phyloP scores from a whole-genome alignment of 1,140 invertebrate genomes.

The Bombus breviceps region DNA sequence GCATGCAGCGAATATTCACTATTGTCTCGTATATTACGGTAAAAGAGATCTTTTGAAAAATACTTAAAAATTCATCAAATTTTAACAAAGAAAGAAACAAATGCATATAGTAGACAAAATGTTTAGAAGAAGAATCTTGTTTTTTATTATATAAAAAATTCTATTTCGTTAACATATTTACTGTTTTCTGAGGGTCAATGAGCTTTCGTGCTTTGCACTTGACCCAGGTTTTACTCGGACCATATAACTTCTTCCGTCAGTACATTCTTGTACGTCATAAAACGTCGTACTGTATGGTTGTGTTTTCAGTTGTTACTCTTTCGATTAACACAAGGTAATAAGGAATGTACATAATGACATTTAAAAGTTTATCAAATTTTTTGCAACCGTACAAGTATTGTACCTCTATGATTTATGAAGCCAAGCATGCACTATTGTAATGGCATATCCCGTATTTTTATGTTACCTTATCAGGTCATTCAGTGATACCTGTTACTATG shows the following conservation, averaged over 20 bases:
- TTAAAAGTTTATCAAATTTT: background rate
- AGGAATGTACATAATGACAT: background rate
- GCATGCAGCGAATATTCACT: background rate
- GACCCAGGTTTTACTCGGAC: background rate
- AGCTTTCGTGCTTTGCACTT: slow-evolving; percentile 29
- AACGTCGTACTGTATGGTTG: slow-evolving; percentile 44
- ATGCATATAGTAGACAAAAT: background rate
- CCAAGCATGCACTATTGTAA: background rate
- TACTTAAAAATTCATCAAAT: background rate
- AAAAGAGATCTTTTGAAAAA: background rate
- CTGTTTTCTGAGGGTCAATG: slow-evolving; percentile 16
- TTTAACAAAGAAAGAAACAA: background rate
- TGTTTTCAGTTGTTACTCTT: slow-evolving; percentile 13
- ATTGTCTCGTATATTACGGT: background rate
- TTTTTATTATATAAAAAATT: background rate
- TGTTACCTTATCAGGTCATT: slow-evolving; percentile 52
- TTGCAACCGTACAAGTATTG: background rate
- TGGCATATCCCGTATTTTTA: slow-evolving; percentile 30
- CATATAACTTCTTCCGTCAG: slow-evolving; percentile 17
- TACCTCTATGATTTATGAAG: background rate
- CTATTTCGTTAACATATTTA: background rate
- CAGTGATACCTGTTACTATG: slow-evolving; percentile 31
- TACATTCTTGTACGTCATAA: slow-evolving; percentile 15
- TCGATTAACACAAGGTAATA: slow-evolving; percentile 41
- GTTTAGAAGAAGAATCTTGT: too few relatives aligned